phyloP scores from a whole-genome alignment of 2,113 vertebrate species.

The Pteronura brasiliensis region DNA sequence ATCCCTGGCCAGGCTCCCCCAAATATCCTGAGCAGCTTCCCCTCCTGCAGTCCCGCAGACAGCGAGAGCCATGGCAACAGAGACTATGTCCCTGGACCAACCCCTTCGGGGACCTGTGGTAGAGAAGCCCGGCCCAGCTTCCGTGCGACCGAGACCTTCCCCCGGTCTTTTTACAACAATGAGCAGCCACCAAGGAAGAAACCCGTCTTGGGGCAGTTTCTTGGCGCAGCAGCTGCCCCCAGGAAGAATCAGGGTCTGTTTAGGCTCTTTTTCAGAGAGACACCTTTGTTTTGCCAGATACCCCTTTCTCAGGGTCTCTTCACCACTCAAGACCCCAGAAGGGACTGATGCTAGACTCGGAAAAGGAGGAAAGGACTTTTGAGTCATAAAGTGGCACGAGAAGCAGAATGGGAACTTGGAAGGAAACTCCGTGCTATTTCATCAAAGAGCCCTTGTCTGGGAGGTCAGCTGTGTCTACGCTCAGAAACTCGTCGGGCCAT shows the following conservation, averaged over 20 bases:
- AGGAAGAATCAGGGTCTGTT: neutral
- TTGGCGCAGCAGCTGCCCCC: neutral
- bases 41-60: accelerated
- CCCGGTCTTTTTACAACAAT: neutral
- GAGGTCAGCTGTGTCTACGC: neutral
- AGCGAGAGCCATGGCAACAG: accelerated
- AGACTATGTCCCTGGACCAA: neutral
- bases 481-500: neutral
- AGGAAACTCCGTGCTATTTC: neutral
- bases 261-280: neutral
- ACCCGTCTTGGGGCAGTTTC: neutral
- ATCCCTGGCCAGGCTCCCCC: neutral
- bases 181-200: neutral
- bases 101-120: accelerated
- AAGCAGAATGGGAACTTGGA: neutral
- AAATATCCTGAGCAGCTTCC: neutral
- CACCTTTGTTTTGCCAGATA: neutral
- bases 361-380: neutral
- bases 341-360: neutral
- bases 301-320: neutral
- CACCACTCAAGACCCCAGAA: neutral
- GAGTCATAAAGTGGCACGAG: neutral
- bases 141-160: neutral
- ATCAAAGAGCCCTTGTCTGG: neutral
- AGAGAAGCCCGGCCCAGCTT: neutral